Base-by-base conservation (phyloP, 2,888 invertebrate species). In the Zele albiditarsus region DNA sequence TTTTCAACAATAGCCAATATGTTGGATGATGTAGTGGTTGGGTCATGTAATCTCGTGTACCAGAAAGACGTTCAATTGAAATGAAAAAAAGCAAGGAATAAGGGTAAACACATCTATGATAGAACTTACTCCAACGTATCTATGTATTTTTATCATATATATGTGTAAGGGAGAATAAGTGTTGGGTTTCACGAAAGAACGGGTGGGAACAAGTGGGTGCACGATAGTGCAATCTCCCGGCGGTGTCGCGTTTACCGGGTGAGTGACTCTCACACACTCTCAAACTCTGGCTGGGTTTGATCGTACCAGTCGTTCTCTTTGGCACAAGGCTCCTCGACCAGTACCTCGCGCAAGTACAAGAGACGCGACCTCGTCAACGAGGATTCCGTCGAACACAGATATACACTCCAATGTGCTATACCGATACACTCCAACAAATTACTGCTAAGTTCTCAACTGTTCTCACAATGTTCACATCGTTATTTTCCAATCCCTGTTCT, bases 191-290 rank as follows among this genome's bases (percentile, higher is more conserved):
- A 25, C 25, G 67, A 67, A 27, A 49, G 49, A 65, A 75, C 62
- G 67, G 23, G 76, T 79, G 80, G 81, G 80, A 87, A 86, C 86
- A 85, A 87, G 86, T 86, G 85, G 85, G 82, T 84, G 79, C 66
- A 80, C 83, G 83, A 86, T 84, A 87, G 86, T 84, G 84, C 83
- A 86, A 87, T 87, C 86, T 87, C 85, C 86, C 83, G 81, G 81
- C 81, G 82, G 82, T 85, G 86, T 85, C 85, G 85, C 83, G 86
- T 86, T 87, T 86, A 86, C 86, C 86, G 80, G 82, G 82, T 84
- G 84, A 82, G 62, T 82, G 86, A 86, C 81, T 84, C 80, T 82
- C 83, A 76, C 80, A 80, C 77, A 77, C 77, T 80, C 78, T 78
- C 79, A 67, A 71, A 75, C 79, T 58, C 49, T 53, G 69, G 71